Base-by-base conservation (phyloP, 2,797 vertebrate genomes). In the Mus caroli region DNA sequence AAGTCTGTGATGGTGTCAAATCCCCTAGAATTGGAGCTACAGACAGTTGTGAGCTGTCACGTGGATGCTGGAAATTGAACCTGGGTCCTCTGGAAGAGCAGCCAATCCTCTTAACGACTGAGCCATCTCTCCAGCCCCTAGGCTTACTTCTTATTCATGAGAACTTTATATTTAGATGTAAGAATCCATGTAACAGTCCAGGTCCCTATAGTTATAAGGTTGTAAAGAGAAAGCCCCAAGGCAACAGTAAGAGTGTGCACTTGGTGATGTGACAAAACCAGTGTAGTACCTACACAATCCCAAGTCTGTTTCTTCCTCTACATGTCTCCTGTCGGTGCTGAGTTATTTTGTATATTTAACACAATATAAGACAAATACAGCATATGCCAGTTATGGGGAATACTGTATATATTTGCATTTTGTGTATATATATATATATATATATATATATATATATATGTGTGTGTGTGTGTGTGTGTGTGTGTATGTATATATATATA, bases 321-420 rank as follows among this genome's bases (percentile, higher is more conserved):
- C 71, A 43, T 76, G 22, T 93, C 87, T 96, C 96, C 89, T 92
- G n/a, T 91, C 92, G 77, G 71, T 90, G 75, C n/a, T n/a, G n/a
- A n/a, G n/a, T 95, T 92, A 7, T 83, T 91, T 85, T 56, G 78
- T 93, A 15, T 50, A 77, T 92, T 94, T 95, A 22, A 92, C 20
- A 92, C 26, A 95, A 6, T 76, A 58, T 79, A 83, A 77, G 78
- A 13, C 60, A 84, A 96, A 73, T 89, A 22, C 46, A 94, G 12
- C 86, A 37, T 34, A 94, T 78, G 67, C 37, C 75, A 90, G 26
- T 86, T n/a, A 22, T 31, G 54, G 62, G 20, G 0, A 71, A 46
- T 40, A 19, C 15, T n/a, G n/a, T 69, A 69, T 67, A 67, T 34
- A 67, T 67, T 13, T 62, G 24, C 10, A 62, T 28, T 60, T 60